phyloP scores from a whole-genome alignment of 2,113 vertebrate species.

The Centropus unirufus region DNA sequence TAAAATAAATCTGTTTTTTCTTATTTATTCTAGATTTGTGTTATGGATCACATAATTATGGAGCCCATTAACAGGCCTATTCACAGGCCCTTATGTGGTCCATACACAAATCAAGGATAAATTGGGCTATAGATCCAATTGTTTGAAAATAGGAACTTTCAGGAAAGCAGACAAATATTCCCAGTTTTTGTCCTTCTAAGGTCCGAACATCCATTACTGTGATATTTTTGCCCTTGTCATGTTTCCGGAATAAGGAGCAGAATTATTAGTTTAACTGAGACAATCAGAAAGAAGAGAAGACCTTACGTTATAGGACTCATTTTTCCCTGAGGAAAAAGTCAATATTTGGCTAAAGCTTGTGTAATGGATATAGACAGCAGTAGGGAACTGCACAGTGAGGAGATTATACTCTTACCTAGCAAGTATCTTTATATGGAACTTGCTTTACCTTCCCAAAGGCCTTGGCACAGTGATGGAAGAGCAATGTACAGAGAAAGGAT shows the following conservation, averaged over 20 bases:
- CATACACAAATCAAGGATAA: background rate
- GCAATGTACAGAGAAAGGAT: background rate
- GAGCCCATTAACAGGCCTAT: background rate
- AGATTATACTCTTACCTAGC: background rate
- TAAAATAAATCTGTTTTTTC: background rate
- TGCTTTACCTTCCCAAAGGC: background rate
- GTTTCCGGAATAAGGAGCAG: background rate
- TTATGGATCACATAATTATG: too few species aligned
- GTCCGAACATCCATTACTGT: background rate
- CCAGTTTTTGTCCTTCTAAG: background rate
- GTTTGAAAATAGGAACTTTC: background rate
- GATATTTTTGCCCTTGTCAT: background rate
- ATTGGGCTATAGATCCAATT: background rate
- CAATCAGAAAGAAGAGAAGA: background rate
- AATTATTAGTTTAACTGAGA: background rate
- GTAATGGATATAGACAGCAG: background rate
- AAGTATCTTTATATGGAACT: background rate
- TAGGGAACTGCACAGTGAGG: background rate
- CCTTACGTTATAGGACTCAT: background rate
- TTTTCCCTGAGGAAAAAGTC: background rate
- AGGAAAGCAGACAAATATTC: background rate
- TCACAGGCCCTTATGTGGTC: background rate
- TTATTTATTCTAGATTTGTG: too few species aligned
- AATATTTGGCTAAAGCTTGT: background rate
- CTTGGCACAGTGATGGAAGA: background rate